These are phyloP conservation scores for Mythimna impura DNA, from an alignment of 2,888 invertebrate genomes.

Conservation along the genomic window DNA sequence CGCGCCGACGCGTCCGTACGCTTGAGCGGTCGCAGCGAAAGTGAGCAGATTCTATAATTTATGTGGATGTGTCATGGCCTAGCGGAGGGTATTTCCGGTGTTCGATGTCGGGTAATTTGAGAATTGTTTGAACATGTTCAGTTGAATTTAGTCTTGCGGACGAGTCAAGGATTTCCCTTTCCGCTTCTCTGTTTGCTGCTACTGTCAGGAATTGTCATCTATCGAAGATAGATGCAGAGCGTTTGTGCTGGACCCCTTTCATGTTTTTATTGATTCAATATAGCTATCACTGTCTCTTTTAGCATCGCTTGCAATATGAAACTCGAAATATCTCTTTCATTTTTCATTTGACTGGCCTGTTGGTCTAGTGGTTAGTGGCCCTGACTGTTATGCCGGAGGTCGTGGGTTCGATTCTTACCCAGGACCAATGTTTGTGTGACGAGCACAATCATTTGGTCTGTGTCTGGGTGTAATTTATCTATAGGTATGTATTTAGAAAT, in stretches of 20 bases:
- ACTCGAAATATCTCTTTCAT: background rate
- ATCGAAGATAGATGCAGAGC: background rate
- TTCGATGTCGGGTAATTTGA: slow-evolving; percentile 37
- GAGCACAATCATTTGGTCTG: too few species aligned
- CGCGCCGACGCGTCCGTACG: slow-evolving; percentile 47
- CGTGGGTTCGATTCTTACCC: too few species aligned
- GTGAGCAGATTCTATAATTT: slow-evolving; percentile 51
- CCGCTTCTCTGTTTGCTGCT: background rate
- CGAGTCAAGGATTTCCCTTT: slow-evolving; percentile 25
- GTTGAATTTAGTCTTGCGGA: slow-evolving; percentile 9
- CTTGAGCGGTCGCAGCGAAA: slow-evolving; percentile 55
- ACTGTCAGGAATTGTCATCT: background rate
- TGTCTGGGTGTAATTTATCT: too few species aligned
- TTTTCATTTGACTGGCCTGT: too few species aligned
- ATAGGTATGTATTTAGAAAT: too few species aligned
- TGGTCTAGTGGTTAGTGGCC: too few species aligned
- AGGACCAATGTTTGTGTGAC: too few species aligned
- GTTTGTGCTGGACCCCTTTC: background rate
- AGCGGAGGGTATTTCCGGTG: slow-evolving; percentile 48
- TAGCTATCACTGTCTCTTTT: background rate
- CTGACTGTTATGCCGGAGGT: too few species aligned
- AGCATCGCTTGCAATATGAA: background rate
- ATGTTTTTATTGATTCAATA: background rate
- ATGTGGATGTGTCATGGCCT: slow-evolving; percentile 42
- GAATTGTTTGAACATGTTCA: slow-evolving; percentile 33